Evolutionary conservation across 2,113 vertebrate species (phyloP).

Genomic region (Turdus rufiventris): DNA sequence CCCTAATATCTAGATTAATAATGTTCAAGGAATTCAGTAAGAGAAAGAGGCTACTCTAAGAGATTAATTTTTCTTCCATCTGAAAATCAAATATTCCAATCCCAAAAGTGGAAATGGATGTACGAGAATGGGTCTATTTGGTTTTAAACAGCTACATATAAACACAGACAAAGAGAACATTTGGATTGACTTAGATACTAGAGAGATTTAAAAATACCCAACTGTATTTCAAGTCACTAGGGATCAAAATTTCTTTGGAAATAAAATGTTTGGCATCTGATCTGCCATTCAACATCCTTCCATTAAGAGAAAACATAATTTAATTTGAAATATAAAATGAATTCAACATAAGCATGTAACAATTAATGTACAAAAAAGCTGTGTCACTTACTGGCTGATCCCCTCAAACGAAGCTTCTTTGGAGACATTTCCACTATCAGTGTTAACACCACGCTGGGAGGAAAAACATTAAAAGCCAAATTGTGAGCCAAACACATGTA

Average conservation of each 20-base stretch:
- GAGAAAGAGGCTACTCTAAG: background rate
- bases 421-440: conserved; percentile 85
- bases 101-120: background rate
- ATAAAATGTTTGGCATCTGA: background rate
- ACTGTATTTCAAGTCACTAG: background rate
- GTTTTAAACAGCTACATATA: background rate
- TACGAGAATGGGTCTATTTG: background rate
- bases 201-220: background rate
- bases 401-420: conserved; percentile 91
- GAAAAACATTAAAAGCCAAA: background rate
- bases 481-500: background rate
- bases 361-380: background rate
- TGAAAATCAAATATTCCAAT: background rate
- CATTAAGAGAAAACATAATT: background rate
- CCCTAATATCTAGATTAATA: background rate
- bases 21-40: background rate
- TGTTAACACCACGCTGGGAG: conserved; percentile 85
- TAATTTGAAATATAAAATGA: background rate
- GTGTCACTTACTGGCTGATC: conserved; percentile 86
- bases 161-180: background rate
- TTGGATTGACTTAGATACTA: background rate
- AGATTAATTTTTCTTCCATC: background rate
- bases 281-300: background rate
- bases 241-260: background rate
- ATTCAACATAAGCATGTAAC: background rate